Evolutionary conservation across 1,140 invertebrate genomes (phyloP).

Genomic region (Mizuhopecten yessoensis): DNA sequence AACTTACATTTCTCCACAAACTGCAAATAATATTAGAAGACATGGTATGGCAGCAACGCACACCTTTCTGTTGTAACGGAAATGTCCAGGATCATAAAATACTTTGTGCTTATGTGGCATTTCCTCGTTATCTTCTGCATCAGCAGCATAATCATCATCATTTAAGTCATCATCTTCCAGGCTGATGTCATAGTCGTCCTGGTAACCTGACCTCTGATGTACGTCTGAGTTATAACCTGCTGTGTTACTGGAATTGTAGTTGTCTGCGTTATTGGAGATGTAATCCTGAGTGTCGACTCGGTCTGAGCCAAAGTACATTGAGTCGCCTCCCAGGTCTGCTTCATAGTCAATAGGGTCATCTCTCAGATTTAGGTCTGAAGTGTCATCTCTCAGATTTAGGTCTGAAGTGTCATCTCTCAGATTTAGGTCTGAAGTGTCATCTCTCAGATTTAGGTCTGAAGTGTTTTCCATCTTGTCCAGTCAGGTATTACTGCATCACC

Average conservation of each 20-base stretch:
- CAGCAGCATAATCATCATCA: slow-evolving; percentile 55
- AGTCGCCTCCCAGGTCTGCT: not conserved
- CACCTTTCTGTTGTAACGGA: slow-evolving; percentile 72
- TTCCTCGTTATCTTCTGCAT: slow-evolving; percentile 57
- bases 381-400: not conserved
- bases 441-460: too few species aligned
- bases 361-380: not conserved
- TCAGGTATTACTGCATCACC: not conserved
- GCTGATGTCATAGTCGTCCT: slow-evolving; percentile 42
- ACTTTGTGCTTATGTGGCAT: slow-evolving; percentile 42
- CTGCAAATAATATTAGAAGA: slow-evolving; percentile 67
- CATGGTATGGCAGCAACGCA: slow-evolving; percentile 70
- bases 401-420: not conserved
- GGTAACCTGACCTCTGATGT: slow-evolving; percentile 47
- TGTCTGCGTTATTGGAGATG: not conserved
- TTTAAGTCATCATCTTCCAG: slow-evolving; percentile 46
- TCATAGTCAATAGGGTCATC: not conserved
- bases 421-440: too few species aligned
- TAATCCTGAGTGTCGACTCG: not conserved
- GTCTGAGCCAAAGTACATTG: not conserved
- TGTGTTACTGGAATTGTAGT: not conserved
- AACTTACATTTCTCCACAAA: slow-evolving; percentile 76
- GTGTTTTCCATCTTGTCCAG: not conserved
- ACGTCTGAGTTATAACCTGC: slow-evolving; percentile 44
- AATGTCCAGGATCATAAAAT: slow-evolving; percentile 72